Evolutionary conservation across 2,113 vertebrate species (phyloP), one percentile per base, ranked within the genome.

Genomic region (Micromys minutus): DNA sequence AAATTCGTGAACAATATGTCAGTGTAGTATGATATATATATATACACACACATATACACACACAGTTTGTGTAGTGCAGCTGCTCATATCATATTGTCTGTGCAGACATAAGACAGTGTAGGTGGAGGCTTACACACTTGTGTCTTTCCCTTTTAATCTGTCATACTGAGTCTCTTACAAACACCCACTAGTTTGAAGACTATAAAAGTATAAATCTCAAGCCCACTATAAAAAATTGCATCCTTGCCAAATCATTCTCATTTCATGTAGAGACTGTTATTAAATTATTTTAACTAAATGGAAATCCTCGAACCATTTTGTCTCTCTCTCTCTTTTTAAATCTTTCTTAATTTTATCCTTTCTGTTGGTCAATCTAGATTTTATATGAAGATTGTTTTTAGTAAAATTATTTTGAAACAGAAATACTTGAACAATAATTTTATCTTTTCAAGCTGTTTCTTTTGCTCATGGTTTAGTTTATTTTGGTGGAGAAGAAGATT

Each of bases 401-500:
- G 47, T 45, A 92, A 57, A 50, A 74, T 26, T 84, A 91, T 63
- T 87, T 95, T 19, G 76, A 95, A 89, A 72, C 55, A 21, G 61
- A 93, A 76, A 93, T 1, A 50, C 84, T 89, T 76, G 47, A 92
- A 55, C 0, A 74, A 61, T 93, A 84, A 76, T 94, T 94, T 96
- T 69, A 77, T 89, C 13, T n/a, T 92, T 90, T 50, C 47, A 80
- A 94, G 69, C 1, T n/a, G 2, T 79, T 79, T 90, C 17, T 83
- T 94, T 0, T 52, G 26, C 8, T 97, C 12, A 83, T 97, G 89
- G 71, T 89, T 95, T 92, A 93, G 45, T 4, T 63, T 94, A 88
- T 86, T 94, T 96, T 90, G 26, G 59, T 92, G 39, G 72, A 71
- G 90, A 97, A 69, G 67, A 94, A 52, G 95, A 71, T 74, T 11